These are phyloP conservation scores for Isotomurus palustris DNA, from an alignment of 2,888 invertebrate species.

Conservation along the genomic window DNA sequence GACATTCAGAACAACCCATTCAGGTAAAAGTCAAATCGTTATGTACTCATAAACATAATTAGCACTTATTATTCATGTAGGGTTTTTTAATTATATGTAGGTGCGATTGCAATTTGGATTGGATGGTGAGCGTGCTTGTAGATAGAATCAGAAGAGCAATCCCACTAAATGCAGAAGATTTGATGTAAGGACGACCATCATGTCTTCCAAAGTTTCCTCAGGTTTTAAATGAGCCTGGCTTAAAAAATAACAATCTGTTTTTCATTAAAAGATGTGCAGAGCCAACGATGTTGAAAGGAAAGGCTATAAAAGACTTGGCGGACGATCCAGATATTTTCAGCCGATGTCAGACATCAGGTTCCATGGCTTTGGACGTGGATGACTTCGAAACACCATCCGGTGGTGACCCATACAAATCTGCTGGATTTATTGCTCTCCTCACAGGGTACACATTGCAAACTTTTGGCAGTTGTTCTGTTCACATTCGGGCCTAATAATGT, in stretches of 20 bases:
- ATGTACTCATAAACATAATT: background rate
- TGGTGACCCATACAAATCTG: constrained; percentile 20
- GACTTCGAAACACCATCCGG: constrained; percentile 12
- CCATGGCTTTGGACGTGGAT: constrained; percentile 17
- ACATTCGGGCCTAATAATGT: too few species aligned
- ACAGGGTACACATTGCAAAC: too few species aligned
- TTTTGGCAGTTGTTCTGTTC: too few species aligned
- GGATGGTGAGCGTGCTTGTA: constrained; percentile 38
- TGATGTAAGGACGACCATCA: constrained; percentile 15
- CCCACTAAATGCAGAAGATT: background rate
- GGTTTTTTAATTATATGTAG: constrained; percentile 15
- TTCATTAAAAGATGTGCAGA: constrained; percentile 38
- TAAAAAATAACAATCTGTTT: constrained; percentile 1
- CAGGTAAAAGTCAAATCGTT: constrained; percentile 15
- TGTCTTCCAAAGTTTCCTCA: background rate
- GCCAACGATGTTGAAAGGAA: constrained; percentile 32
- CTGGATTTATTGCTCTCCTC: constrained; percentile 34
- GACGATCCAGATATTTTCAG: constrained; percentile 28
- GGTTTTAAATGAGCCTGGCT: too few species aligned
- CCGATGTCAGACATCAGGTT: constrained; percentile 29
- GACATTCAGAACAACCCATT: constrained; percentile 68
- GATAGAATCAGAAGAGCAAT: constrained; percentile 20
- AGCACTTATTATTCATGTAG: background rate
- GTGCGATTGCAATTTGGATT: constrained; percentile 41
- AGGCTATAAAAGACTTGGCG: constrained; percentile 18